A percentile compares a stretch with the other conserved stretches of the same genome.
Conservation (phyloP, 2,888 invertebrate species). For the Dicroscelio sp. region DNA sequence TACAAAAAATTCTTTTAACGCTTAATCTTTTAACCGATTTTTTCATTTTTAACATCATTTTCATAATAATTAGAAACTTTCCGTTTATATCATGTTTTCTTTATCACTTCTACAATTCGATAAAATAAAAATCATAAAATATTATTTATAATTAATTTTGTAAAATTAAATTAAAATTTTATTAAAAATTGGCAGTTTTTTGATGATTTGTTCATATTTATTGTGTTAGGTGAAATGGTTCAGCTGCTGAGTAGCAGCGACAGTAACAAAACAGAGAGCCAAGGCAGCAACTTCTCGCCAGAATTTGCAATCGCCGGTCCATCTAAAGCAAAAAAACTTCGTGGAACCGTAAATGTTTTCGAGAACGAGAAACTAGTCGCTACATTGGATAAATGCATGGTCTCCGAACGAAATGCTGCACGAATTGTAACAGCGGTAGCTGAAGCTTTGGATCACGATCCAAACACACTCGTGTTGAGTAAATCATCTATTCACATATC, state of each 20-base stretch:
- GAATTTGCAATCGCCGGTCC: too few relatives aligned
- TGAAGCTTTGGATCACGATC: conserved; percentile 66
- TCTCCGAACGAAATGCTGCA: conserved; percentile 71
- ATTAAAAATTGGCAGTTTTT: too few relatives aligned
- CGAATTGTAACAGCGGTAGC: conserved; percentile 64
- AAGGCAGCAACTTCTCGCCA: conserved; percentile 10
- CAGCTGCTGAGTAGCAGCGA: conserved; percentile 13
- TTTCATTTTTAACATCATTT: too few relatives aligned
- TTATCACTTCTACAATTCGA: too few relatives aligned
- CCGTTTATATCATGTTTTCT: too few relatives aligned
- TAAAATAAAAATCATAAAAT: too few relatives aligned
- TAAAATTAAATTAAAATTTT: too few relatives aligned
- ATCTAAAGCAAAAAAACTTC: neutral
- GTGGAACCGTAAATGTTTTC: conserved; percentile 51
- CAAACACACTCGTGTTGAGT: conserved; percentile 49
- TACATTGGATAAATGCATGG: conserved; percentile 74
- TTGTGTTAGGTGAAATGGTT: conserved; percentile 38
- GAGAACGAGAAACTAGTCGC: conserved; percentile 73
- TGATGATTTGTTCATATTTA: too few relatives aligned
- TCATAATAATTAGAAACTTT: too few relatives aligned
- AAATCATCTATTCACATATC: conserved; percentile 48
- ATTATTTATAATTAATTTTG: too few relatives aligned
- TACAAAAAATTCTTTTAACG: too few relatives aligned
- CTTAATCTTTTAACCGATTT: too few relatives aligned
- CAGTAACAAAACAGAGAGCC: neutral